Percentiles rank a stretch among this genome's conserved stretches.
Evolutionary conservation across 2,113 vertebrate species (phyloP).

Genomic region (Montifringilla adamsi): DNA sequence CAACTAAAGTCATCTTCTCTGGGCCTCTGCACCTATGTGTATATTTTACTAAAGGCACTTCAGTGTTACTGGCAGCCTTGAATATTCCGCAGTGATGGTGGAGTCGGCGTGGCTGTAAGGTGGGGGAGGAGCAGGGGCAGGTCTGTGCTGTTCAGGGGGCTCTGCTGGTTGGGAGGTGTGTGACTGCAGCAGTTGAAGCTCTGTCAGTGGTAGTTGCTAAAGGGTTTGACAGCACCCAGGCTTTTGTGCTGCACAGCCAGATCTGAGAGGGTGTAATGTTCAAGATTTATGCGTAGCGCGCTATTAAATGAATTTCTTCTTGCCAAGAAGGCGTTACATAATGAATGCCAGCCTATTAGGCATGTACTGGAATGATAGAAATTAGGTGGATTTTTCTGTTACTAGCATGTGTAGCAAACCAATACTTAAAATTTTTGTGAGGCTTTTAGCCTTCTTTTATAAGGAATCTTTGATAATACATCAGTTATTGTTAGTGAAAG

Average conservation of each 20-base stretch:
- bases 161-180: not conserved
- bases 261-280: not conserved
- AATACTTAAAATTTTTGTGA: not conserved
- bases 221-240: not conserved
- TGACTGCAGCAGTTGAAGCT: not conserved
- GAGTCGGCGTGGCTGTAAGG: not conserved
- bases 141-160: not conserved
- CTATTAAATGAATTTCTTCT: not conserved
- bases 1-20: not conserved
- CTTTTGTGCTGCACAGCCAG: not conserved
- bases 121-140: not conserved
- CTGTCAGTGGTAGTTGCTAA: not conserved
- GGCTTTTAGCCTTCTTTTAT: not conserved
- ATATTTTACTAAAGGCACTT: not conserved
- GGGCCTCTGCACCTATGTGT: not conserved
- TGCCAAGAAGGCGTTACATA: not conserved
- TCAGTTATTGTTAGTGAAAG: not conserved
- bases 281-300: rapidly evolving
- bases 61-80: not conserved
- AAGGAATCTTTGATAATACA: not conserved
- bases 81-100: not conserved
- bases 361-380: rapidly evolving
- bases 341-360: not conserved
- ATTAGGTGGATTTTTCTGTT: not conserved
- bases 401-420: not conserved